Evolutionary conservation across 2,797 vertebrate genomes (phyloP).

Genomic region (Fundulus diaphanus): DNA sequence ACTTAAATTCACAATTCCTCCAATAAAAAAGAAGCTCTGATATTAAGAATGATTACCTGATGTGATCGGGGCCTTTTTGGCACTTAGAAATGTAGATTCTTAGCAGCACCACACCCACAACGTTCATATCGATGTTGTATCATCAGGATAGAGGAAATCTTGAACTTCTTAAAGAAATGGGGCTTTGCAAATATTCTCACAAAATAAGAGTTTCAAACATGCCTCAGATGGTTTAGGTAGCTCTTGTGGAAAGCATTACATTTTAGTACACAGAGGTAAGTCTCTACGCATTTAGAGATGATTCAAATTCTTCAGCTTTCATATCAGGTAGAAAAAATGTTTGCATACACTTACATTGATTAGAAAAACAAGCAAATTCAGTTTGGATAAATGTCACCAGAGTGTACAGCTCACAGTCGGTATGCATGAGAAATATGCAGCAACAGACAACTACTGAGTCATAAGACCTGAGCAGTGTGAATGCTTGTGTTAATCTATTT

Average conservation of each 20-base stretch:
- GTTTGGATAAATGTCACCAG: neutral
- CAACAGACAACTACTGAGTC: neutral
- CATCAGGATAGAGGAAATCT: neutral
- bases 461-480: neutral
- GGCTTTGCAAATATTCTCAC: neutral
- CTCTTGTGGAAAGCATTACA: neutral
- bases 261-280: too few species aligned
- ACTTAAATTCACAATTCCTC: too few species aligned
- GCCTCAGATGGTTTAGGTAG: neutral
- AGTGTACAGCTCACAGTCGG: neutral
- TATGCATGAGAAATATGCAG: neutral
- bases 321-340: neutral
- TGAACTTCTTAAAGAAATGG: neutral
- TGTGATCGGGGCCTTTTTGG: neutral
- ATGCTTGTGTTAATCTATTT: neutral
- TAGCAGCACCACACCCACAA: neutral
- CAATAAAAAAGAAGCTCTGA: neutral
- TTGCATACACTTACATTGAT: neutral
- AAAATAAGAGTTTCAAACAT: too few species aligned
- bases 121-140: neutral
- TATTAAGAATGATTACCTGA: neutral
- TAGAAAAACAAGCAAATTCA: neutral
- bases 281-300: neutral
- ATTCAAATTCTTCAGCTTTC: conserved; percentile 7
- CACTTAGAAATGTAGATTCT: neutral